Evolutionary conservation across 2,113 vertebrate genomes (phyloP), one percentile per base, ranked within the genome.

Genomic region (Typhlomys cinereus): DNA sequence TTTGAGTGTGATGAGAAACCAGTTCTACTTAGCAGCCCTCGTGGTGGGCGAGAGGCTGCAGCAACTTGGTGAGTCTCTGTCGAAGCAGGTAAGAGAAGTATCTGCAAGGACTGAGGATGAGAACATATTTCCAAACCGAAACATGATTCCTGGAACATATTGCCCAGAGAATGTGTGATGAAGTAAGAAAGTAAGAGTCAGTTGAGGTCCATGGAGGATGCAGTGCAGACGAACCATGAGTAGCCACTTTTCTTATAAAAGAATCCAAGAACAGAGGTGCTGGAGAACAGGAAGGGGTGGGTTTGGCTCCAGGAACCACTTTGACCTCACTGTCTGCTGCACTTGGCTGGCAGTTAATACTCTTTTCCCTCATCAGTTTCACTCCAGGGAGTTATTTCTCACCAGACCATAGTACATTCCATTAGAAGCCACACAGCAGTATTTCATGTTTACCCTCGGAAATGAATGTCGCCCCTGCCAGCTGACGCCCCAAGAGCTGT

Each of bases 371-470:
- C 46, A 57, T 79, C 44, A 54, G n/a, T 59, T 82, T 89, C 69
- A 50, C 48, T 84, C 25, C 83, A n/a, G 79, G 79, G 74, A 82
- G 44, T 83, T 92, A 66, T 71, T 93, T 91, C 79, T 88, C 66
- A n/a, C 25, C 39, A 83, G 82, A 44, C 71, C 83, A 50, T 46
- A 41, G 20, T 66, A 88, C 79, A 88, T 93, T 93, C 88, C 92
- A 66, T 61, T 48, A 83, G 74, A 92, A 88, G 64, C 50, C 78
- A 90, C 85, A 50, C 0, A 10, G 71, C 39, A 85, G 36, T 41
- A 36, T 71, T 80, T 83, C 67, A 48, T 41, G 27, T 81, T 85
- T 91, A 48, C 21, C 57, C 87, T 31, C 70, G 67, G 48, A 54
- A 83, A 82, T n/a, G 82, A 54, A 85, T 21, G 83, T 18, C 59